Base-by-base conservation (phyloP, 1,140 invertebrate genomes). In the Leptinotarsa lineolata region DNA sequence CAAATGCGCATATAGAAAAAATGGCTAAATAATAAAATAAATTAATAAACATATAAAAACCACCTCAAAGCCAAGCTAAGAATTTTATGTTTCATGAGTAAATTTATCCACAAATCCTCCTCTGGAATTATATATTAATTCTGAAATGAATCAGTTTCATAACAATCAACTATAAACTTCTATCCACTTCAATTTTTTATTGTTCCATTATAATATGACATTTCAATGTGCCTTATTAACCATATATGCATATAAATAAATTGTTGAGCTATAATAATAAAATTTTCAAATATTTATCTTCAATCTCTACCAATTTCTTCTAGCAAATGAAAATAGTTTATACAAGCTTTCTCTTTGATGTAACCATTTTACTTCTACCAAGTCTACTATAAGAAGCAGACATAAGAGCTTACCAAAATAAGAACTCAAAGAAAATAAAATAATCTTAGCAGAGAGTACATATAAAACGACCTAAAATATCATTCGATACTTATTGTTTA, bases 381-480 rank as follows among this genome's bases (percentile, higher is more conserved):
- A 54, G 15, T 54, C 48, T 54, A 54, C 48, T 16, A 18, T 16
- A 54, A 54, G 48, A 15, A 54, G 48, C 48, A 5, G 48, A 54
- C n/a, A 16, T 18, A 16, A 54, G 48, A 54, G n/a, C 48, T n/a
- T 54, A 18, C 4, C n/a, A 54, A 54, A 4, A 13, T n/a, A 54
- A 54, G 48, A 54, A 15, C 48, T 16, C n/a, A 54, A 54, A n/a
- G 48, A 54, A 54, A 54, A 16, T 54, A 54, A 16, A 54, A 16
- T 54, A 54, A 54, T 54, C 48, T 54, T 54, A 54, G 48, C 48
- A 54, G 48, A 54, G n/a, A 54, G n/a, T 54, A 54, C 48, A 54
- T 54, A 54, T 54, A 54, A 54, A 54, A 54, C n/a, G 48, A 54
- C 48, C 16, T 54, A 54, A 18, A 54, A 54, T 54, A 54, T 16